These are phyloP conservation scores for Eudemis profundana DNA, from an alignment of 2,888 invertebrate genomes.

Conservation along the genomic window DNA sequence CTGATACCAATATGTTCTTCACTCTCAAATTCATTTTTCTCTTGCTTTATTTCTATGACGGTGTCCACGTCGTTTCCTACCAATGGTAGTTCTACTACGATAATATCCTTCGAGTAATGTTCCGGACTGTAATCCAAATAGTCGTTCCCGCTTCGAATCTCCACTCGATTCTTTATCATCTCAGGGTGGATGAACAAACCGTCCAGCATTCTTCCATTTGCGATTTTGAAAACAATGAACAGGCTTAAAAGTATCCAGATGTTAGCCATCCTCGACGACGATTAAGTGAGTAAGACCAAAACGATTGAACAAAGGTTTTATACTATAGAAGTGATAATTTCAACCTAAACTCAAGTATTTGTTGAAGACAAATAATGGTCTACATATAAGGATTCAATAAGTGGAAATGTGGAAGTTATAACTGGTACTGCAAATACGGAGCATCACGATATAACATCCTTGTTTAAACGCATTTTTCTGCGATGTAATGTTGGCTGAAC, in stretches of 20 bases:
- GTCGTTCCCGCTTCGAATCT: conserved; percentile 63
- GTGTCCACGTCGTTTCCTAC: conserved; percentile 32
- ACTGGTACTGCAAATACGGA: conserved; percentile 21
- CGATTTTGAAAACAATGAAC: conserved; percentile 52
- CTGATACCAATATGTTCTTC: conserved; percentile 3
- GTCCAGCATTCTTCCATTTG: conserved; percentile 53
- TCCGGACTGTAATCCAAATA: conserved; percentile 70
- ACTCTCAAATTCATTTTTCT: conserved; percentile 9
- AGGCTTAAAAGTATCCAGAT: conserved; percentile 55
- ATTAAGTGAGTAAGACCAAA: conserved; percentile 46
- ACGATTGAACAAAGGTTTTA: conserved; percentile 47
- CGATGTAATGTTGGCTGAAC: not conserved
- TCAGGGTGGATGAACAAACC: conserved; percentile 69
- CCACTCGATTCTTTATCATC: conserved; percentile 58
- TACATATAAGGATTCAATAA: conserved; percentile 36
- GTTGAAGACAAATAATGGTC: conserved; percentile 29
- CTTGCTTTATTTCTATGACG: conserved; percentile 47
- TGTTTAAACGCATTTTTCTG: conserved; percentile 12
- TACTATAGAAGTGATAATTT: conserved; percentile 53
- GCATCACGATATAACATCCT: conserved; percentile 33
- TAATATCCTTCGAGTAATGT: conserved; percentile 46
- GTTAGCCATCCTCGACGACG: conserved; percentile 60
- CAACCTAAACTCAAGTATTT: conserved; percentile 41
- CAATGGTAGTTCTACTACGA: conserved; percentile 46
- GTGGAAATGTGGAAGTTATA: conserved; percentile 30